Evolutionary conservation across 2,113 vertebrate genomes (phyloP), one percentile per base, ranked within the genome.

Genomic region (Prochilodus magdalenae): DNA sequence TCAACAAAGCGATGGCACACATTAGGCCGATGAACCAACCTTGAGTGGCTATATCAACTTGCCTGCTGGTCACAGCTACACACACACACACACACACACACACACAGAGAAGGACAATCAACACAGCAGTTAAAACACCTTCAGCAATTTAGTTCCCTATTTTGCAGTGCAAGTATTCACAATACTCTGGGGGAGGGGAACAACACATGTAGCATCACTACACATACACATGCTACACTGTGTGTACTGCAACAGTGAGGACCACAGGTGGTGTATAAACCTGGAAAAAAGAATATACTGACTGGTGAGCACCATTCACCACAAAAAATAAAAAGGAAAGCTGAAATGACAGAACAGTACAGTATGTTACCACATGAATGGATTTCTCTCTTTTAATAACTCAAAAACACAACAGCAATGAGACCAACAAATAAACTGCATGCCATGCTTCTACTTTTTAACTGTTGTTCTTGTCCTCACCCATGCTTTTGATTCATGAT

Each of bases 11-110:
- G 7, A 99, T 97, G 77, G 96, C 97, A 89, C 97, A 99, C 98
- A 99, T 99, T 1, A 99, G 94, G 47, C 97, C 98, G 73, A 99
- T 99, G 89, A 99, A 99, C 98, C 98, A 99, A 88, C 97, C 97
- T 91, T 99, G 98, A 27, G 97, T 99, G 33, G 98, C 97, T 20
- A 99, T 97, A 89, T 98, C 97, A 22, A 98, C 97, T 79, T 98
- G 97, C 0, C 95, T 95, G 83, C 94, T 98, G 55, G 96, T 95
- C 90, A 96, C 96, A 16, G 97, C 98, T 99, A 78, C 4, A 77
- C 40, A 90, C 81, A 79, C 27, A 77, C 36, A 86, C 6, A 76
- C 14, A 73, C 24, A n/a, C 60, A 73, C 81, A 79, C 27, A 77
- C 36, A 86, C 6, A 76, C 14, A 73, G 20, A n/a, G 55, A 73